A percentile compares a stretch with the other conserved stretches of the same genome.
Evolutionary conservation across 2,797 vertebrate species (phyloP).

Genomic region (Mus minutoides): DNA sequence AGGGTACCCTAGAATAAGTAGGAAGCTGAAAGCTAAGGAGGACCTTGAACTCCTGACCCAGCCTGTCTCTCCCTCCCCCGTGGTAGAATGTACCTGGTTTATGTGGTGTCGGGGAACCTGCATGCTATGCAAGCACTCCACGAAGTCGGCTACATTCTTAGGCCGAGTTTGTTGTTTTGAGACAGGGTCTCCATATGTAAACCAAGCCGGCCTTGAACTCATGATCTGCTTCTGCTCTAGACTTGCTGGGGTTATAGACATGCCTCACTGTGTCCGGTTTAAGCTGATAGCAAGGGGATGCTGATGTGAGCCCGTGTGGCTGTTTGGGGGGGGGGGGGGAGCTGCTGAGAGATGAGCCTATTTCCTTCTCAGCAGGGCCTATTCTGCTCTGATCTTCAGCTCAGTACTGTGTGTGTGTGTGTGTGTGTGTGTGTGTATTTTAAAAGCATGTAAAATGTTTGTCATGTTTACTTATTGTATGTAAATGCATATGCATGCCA

Average conservation of each 20-base stretch:
- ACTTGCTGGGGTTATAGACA: background rate
- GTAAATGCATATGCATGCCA: background rate
- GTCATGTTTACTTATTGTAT: background rate
- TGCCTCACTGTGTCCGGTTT: rapidly evolving
- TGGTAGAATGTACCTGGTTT: background rate
- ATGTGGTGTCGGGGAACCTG: background rate
- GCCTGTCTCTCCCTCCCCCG: background rate
- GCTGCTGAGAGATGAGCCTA: background rate
- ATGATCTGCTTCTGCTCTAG: background rate
- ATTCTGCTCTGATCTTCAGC: background rate
- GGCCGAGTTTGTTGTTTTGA: background rate
- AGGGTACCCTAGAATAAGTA: background rate
- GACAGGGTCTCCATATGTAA: background rate
- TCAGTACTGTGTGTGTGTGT: background rate
- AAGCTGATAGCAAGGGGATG: background rate
- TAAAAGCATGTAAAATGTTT: background rate
- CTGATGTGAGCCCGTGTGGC: background rate
- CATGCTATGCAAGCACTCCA: background rate
- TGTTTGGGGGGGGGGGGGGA: background rate
- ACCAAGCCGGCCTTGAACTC: background rate
- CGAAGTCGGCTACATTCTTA: background rate
- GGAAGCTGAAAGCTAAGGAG: background rate
- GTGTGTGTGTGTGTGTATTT: background rate
- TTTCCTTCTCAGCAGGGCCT: background rate
- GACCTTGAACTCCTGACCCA: background rate